Evolutionary conservation across 2,888 invertebrate species (phyloP), one percentile per base, ranked within the genome.

Genomic region (Ypsolopha scabrella): DNA sequence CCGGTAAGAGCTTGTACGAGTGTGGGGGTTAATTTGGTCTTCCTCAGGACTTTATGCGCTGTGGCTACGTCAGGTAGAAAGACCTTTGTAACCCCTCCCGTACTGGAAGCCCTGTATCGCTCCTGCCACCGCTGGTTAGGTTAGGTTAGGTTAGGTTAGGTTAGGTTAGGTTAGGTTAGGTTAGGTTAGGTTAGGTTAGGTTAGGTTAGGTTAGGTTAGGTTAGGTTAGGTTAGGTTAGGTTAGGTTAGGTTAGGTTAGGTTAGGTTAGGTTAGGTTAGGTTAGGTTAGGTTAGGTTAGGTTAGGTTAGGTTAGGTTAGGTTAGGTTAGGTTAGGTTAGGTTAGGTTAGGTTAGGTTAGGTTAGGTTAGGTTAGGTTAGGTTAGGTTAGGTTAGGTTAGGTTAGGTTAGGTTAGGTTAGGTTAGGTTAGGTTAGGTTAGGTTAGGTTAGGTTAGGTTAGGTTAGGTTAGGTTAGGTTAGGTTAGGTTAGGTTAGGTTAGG

Each of bases 251-350:
- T 50, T 50, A 46, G 52, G 52, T 51, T 51, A 44, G 53, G 53
- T 49, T 49, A 53, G 53, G 53, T 53, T 53, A 53, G 53, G 58
- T 56, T 57, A 55, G 54, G 55, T 55, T 55, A 55, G 55, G 55
- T 55, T 57, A 54, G 55, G 57, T 57, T 55, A 55, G 57, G 55
- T 55, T 57, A 55, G 55, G 55, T 55, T 56, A 56, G 56, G 56
- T 56, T 56, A 56, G 56, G 56, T 54, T 56, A 56, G 56, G 56
- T 56, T 56, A 56, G 56, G 54, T 54, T 54, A 56, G 50, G 50
- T 41, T 48, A 50, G 48, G 38, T 41, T 35, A 51, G 53, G 51
- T 53, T 53, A 53, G 51, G 53, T 51, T 51, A 53, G 51, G 54
- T 52, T 53, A 53, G 54, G 54, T 55, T 55, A 55, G 54, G 54